A percentile compares a stretch with the other conserved stretches of the same genome.
phyloP scores from a whole-genome alignment of 2,888 invertebrate species.

The Drosophila mimetica region DNA sequence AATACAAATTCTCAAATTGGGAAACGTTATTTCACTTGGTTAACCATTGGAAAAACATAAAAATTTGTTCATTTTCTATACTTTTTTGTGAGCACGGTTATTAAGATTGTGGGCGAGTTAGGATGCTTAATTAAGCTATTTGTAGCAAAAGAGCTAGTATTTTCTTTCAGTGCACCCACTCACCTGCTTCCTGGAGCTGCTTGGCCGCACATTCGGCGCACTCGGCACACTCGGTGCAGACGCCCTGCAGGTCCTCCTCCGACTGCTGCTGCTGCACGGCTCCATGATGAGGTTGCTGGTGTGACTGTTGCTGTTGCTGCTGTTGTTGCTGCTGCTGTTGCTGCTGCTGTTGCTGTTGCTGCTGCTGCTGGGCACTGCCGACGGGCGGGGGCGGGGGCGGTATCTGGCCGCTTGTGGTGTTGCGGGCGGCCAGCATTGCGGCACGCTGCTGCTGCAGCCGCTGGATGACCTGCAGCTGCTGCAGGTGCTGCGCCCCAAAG shows the following conservation, averaged over 20 bases:
- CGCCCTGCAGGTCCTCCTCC: conserved; percentile 82
- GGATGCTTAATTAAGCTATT: no score
- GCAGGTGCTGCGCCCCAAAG: conserved; percentile 88
- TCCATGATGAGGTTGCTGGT: conserved; percentile 38
- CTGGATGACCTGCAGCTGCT: conserved; percentile 87
- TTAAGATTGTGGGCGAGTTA: no score
- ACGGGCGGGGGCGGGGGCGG: conserved; percentile 65
- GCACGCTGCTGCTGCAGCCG: conserved; percentile 87
- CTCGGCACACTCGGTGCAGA: conserved; percentile 84
- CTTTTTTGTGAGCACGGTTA: no score
- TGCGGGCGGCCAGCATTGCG: conserved; percentile 85
- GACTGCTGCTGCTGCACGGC: conserved; percentile 41
- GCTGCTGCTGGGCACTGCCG: conserved; percentile 52
- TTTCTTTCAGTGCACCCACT: conserved; percentile 29
- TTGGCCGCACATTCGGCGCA: conserved; percentile 84
- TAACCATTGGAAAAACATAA: no score
- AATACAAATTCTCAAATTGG: no score
- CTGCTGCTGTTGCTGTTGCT: conserved; percentile 47
- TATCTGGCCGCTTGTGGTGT: conserved; percentile 63
- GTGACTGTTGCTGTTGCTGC: conserved; percentile 48
- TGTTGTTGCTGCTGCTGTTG: conserved; percentile 46
- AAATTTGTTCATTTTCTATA: no score
- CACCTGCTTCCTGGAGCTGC: conserved; percentile 83
- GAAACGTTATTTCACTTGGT: no score
- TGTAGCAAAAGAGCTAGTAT: no score